Conservation (phyloP, 2,113 vertebrate species). For the Ictalurus furcatus region DNA sequence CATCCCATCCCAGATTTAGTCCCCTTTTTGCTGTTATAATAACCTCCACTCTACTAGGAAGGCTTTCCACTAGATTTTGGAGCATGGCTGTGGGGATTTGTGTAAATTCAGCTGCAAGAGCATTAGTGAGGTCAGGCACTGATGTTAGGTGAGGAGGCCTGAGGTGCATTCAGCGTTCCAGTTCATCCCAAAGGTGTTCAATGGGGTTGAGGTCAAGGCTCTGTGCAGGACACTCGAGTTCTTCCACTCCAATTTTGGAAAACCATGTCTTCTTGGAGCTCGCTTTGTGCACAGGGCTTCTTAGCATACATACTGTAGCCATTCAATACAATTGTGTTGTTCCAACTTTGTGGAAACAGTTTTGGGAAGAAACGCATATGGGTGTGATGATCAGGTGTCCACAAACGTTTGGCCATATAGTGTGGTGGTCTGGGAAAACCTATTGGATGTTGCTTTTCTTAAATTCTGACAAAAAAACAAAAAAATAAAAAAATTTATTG, state of each 20-base stretch:
- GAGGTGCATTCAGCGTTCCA: neutral
- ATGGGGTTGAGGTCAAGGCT: neutral
- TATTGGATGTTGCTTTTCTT: neutral
- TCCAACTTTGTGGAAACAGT: neutral
- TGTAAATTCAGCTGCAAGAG: neutral
- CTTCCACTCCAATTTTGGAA: neutral
- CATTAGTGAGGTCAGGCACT: neutral
- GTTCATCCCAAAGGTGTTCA: neutral
- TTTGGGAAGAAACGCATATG: neutral
- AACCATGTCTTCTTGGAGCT: neutral
- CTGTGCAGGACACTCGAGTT: neutral
- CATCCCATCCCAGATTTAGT: neutral
- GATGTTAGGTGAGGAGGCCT: neutral
- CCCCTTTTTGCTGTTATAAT: neutral
- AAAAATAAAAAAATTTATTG: no score
- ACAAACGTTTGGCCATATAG: no score
- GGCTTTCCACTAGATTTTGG: neutral
- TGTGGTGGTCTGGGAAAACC: neutral
- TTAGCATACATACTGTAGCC: no score
- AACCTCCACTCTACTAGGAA: neutral
- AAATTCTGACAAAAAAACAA: no score
- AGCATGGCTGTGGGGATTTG: neutral
- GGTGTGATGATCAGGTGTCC: no score
- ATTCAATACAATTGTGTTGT: no score
- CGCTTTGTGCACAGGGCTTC: neutral